A percentile compares a stretch with the other conserved stretches of the same genome.
Conservation (phyloP, 2,113 vertebrate species). For the Entelurus aequoreus region DNA sequence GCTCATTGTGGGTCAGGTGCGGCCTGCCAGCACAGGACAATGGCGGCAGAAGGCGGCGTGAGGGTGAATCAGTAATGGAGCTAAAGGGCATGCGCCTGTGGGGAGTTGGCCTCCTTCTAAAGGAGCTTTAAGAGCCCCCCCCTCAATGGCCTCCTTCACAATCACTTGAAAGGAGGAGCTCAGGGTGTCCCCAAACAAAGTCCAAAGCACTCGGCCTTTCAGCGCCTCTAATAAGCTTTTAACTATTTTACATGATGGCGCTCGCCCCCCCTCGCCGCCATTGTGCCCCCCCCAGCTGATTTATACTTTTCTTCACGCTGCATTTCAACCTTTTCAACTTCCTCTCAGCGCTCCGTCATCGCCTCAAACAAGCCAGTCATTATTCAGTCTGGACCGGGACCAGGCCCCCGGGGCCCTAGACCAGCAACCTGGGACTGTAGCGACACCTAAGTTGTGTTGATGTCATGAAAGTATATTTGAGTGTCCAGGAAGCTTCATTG, state of each 20-base stretch:
- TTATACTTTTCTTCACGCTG: slow-evolving; percentile 88
- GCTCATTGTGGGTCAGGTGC: slow-evolving; percentile 71
- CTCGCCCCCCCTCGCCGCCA: slow-evolving; percentile 65
- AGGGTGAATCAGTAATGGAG: slow-evolving; percentile 97
- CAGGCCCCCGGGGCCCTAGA: neutral
- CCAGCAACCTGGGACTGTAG: no score
- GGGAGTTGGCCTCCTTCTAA: slow-evolving; percentile 88
- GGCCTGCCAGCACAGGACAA: slow-evolving; percentile 47
- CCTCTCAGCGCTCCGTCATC: slow-evolving; percentile 35
- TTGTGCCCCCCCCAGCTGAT: slow-evolving; percentile 75
- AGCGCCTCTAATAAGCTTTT: slow-evolving; percentile 95
- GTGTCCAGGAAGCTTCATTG: slow-evolving; percentile 49
- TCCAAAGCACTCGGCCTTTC: slow-evolving; percentile 89
- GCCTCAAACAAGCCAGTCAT: slow-evolving; percentile 32
- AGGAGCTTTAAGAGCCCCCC: slow-evolving; percentile 85
- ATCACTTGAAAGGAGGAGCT: slow-evolving; percentile 95
- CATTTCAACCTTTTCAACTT: slow-evolving; percentile 62
- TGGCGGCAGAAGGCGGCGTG: slow-evolving; percentile 87
- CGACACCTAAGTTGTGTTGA: no score
- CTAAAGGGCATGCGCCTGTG: slow-evolving; percentile 96
- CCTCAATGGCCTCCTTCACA: slow-evolving; percentile 93
- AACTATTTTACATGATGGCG: slow-evolving; percentile 86
- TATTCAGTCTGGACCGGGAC: slow-evolving; percentile 33
- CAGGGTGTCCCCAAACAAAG: slow-evolving; percentile 88
- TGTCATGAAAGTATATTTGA: no score